These are phyloP conservation scores for Poecilobothrus nobilitatus DNA, from an alignment of 2,888 invertebrate species.

Conservation along the genomic window DNA sequence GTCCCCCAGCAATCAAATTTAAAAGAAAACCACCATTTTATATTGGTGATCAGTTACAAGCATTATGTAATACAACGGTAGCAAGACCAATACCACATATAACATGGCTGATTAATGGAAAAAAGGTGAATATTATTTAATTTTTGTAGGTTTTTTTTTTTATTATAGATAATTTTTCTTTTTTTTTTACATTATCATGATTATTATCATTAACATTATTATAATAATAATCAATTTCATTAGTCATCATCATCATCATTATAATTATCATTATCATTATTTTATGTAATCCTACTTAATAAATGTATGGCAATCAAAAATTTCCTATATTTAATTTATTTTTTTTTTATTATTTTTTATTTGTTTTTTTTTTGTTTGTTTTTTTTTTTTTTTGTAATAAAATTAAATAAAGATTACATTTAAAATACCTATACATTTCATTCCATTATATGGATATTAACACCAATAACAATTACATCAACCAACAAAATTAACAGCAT, in stretches of 20 bases:
- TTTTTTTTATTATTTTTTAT: too few relatives aligned
- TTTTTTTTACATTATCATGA: background rate
- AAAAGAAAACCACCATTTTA: slow-evolving; percentile 48
- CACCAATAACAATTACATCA: background rate
- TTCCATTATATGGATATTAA: background rate
- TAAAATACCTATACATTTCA: background rate
- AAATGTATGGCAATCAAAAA: background rate
- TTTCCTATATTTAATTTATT: too few relatives aligned
- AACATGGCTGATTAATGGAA: slow-evolving; percentile 64
- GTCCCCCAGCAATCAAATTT: slow-evolving; percentile 57
- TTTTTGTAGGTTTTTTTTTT: background rate
- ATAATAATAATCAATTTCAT: background rate
- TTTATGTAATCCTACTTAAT: background rate
- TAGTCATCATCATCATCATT: background rate
- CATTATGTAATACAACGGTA: slow-evolving; percentile 61
- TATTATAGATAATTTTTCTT: too few relatives aligned
- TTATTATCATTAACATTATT: background rate
- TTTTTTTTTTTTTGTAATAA: background rate
- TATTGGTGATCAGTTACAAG: slow-evolving; percentile 57
- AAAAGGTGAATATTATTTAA: slow-evolving; percentile 47
- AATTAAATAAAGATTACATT: background rate
- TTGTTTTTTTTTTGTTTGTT: too few relatives aligned
- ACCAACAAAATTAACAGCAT: background rate
- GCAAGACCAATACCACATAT: slow-evolving; percentile 61
- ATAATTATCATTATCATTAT: background rate